phyloP scores from a whole-genome alignment of 2,797 vertebrate genomes.

The Apogon hyalosoma region DNA sequence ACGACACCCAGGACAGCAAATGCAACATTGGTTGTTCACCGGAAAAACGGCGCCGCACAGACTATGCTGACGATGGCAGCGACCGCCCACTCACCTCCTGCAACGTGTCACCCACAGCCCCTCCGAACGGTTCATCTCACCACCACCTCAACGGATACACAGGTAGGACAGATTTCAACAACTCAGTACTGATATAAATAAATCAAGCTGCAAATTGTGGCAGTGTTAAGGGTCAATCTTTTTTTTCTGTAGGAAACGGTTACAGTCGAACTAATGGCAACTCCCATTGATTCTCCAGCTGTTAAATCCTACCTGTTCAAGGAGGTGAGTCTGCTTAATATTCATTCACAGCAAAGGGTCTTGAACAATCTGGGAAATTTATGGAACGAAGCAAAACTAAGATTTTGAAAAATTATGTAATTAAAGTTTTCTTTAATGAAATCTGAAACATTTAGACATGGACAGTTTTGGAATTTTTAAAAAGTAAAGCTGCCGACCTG shows the following conservation, averaged over 20 bases:
- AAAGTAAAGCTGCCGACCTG: too few relatives aligned
- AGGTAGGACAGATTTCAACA: slow-evolving; percentile 56
- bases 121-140: slow-evolving; percentile 42
- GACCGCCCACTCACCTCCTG: slow-evolving; percentile 23
- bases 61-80: slow-evolving; percentile 6
- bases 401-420: too few relatives aligned
- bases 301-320: slow-evolving; percentile 68
- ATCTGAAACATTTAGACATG: too few relatives aligned
- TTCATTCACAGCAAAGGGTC: background rate
- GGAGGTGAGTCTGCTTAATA: slow-evolving; percentile 21
- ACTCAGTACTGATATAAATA: background rate
- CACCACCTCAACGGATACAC: slow-evolving; percentile 71
- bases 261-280: slow-evolving; percentile 66
- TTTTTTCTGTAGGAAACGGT: slow-evolving; percentile 69
- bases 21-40: slow-evolving; percentile 31
- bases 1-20: slow-evolving; percentile 56
- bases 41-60: slow-evolving; percentile 51
- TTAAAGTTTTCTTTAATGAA: too few relatives aligned
- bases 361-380: too few relatives aligned
- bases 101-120: slow-evolving; percentile 31
- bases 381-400: too few relatives aligned
- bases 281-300: slow-evolving; percentile 61
- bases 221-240: background rate
- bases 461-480: too few relatives aligned
- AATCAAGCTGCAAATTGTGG: background rate